Evolutionary conservation across 35 echinoderm and acorn worm genomes (phyloP).

Genomic region (Anneissia japonica): DNA sequence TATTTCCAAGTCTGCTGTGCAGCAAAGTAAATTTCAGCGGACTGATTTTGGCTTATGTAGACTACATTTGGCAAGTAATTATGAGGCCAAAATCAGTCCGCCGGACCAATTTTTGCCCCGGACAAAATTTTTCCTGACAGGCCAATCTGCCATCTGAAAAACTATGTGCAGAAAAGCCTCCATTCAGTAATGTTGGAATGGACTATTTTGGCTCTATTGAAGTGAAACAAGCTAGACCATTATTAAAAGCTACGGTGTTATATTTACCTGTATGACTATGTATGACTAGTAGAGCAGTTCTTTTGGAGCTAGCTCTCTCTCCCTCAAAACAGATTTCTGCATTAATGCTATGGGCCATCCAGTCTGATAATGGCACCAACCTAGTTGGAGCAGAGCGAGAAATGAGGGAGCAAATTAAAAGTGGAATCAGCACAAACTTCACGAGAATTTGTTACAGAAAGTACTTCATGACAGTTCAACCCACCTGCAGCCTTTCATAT

Average conservation of each 20-base stretch:
- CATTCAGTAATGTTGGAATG: not conserved
- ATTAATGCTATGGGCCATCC: not conserved
- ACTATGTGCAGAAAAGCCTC: not conserved
- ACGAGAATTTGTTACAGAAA: not conserved
- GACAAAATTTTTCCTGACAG: no score
- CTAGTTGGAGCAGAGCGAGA: not conserved
- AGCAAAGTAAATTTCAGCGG: no score
- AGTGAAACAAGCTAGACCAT: not conserved
- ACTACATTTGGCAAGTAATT: no score
- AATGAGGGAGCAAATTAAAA: not conserved
- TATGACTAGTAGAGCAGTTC: not conserved
- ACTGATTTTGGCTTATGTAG: no score
- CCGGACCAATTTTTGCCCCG: no score
- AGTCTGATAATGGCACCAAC: not conserved
- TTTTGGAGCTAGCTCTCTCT: not conserved
- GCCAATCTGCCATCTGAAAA: not conserved
- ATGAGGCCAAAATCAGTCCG: no score
- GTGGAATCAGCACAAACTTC: not conserved
- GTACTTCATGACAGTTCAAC: not conserved
- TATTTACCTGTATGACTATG: not conserved
- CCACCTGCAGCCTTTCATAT: not conserved
- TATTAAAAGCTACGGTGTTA: not conserved
- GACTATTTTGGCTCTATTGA: constrained; percentile 33
- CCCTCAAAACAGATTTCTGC: not conserved
- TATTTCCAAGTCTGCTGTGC: no score